These are phyloP conservation scores for Boleophthalmus pectinirostris DNA, from an alignment of 2,113 vertebrate species.

Conservation along the genomic window DNA sequence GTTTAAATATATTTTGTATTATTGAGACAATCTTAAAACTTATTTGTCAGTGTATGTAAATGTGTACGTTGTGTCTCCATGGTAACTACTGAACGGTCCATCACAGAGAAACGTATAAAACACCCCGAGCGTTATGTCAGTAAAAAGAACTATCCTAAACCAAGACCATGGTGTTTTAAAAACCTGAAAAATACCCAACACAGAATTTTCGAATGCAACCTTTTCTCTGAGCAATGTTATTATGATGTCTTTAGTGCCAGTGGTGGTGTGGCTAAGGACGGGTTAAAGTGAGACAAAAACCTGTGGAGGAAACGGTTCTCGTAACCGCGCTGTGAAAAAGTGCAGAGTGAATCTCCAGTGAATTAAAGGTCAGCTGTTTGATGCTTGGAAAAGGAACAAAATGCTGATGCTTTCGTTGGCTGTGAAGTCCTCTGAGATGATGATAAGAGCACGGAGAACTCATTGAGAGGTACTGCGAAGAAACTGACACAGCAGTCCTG, in stretches of 20 bases:
- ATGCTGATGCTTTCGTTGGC: conserved; percentile 33
- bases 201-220: background rate
- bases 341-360: conserved; percentile 42
- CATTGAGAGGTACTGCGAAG: conserved; percentile 29
- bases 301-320: conserved; percentile 34
- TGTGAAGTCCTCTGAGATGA: conserved; percentile 31
- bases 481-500: conserved; percentile 34
- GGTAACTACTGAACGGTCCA: too few relatives aligned
- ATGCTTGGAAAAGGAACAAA: conserved; percentile 49
- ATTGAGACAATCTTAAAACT: too few relatives aligned
- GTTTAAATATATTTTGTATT: too few relatives aligned
- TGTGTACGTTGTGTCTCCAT: too few relatives aligned
- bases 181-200: too few relatives aligned
- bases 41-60: too few relatives aligned
- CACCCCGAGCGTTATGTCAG: too few relatives aligned
- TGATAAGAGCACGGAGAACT: conserved; percentile 15
- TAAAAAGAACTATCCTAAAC: too few relatives aligned
- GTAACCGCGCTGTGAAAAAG: conserved; percentile 42
- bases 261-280: conserved; percentile 13
- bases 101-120: too few relatives aligned
- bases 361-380: conserved; percentile 60
- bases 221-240: conserved; percentile 52
- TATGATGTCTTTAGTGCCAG: conserved; percentile 46
- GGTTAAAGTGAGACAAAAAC: conserved; percentile 49
- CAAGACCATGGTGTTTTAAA: too few relatives aligned